Conservation (phyloP, 1,140 invertebrate species). For the Aporrectodea caliginosa region DNA sequence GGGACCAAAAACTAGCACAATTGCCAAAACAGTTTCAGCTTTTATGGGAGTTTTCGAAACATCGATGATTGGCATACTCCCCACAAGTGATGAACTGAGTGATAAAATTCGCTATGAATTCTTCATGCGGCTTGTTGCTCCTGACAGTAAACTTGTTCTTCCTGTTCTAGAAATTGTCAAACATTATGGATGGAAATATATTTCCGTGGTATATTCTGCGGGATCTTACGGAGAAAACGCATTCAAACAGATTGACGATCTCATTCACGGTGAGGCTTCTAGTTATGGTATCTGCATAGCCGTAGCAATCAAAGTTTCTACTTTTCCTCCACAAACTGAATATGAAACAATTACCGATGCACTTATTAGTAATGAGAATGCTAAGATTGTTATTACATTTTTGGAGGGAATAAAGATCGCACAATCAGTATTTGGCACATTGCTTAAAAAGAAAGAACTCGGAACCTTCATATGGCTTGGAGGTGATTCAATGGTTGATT, state of each 20-base stretch:
- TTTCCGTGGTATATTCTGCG: conserved; percentile 66
- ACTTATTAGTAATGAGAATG: background rate
- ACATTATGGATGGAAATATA: conserved; percentile 66
- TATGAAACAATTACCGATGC: background rate
- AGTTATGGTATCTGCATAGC: background rate
- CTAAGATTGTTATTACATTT: background rate
- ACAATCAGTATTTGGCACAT: background rate
- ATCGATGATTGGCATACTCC: conserved; percentile 56
- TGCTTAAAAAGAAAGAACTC: background rate
- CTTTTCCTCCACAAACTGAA: background rate
- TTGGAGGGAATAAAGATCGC: background rate
- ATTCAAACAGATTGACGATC: conserved; percentile 52
- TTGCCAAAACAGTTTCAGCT: conserved; percentile 65
- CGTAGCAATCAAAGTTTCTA: background rate
- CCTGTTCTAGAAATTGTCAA: conserved; percentile 66
- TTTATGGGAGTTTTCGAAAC: conserved; percentile 63
- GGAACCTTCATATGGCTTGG: conserved; percentile 15
- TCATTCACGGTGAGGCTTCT: background rate
- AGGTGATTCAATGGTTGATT: conserved; percentile 1
- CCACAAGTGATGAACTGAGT: conserved; percentile 36
- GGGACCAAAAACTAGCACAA: conserved; percentile 53
- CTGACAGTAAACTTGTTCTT: conserved; percentile 61
- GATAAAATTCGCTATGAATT: conserved; percentile 45
- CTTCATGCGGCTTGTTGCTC: conserved; percentile 47
- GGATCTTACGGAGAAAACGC: conserved; percentile 67